phyloP scores from a whole-genome alignment of 2,797 vertebrate genomes.

The Octomys mimax region DNA sequence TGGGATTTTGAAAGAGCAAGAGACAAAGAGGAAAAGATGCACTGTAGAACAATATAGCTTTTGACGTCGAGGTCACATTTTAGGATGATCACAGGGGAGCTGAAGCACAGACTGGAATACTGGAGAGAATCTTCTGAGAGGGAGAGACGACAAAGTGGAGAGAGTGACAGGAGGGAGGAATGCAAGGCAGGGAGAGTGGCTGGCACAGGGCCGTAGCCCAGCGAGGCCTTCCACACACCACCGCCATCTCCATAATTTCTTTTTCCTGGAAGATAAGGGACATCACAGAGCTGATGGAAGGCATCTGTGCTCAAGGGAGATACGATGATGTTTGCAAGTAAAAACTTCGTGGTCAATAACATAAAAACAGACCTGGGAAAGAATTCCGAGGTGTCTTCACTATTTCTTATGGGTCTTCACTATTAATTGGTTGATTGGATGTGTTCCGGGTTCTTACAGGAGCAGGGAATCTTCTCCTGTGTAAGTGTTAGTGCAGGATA shows the following conservation, averaged over 20 bases:
- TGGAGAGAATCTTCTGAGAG: neutral
- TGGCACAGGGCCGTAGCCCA: neutral
- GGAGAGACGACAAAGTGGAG: neutral
- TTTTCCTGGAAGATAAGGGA: neutral
- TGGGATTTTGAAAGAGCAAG: constrained; percentile 71
- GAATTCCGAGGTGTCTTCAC: neutral
- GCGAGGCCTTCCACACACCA: neutral
- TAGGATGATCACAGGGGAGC: constrained; percentile 43
- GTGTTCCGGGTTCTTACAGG: neutral
- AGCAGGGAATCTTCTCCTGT: neutral
- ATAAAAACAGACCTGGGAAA: neutral
- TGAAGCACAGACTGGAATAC: neutral
- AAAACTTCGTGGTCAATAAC: neutral
- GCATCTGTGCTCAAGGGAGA: neutral
- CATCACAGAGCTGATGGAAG: neutral
- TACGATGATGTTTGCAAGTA: neutral
- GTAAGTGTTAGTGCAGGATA: neutral
- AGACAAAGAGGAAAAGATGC: constrained; percentile 59
- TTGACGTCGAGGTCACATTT: constrained; percentile 51
- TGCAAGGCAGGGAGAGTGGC: neutral
- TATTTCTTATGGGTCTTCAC: neutral
- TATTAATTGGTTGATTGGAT: neutral
- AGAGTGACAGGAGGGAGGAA: neutral
- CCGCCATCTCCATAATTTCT: neutral
- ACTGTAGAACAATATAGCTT: constrained; percentile 66